These are phyloP conservation scores for Monopterus albus DNA, from an alignment of 2,113 vertebrate genomes.

Conservation along the genomic window DNA sequence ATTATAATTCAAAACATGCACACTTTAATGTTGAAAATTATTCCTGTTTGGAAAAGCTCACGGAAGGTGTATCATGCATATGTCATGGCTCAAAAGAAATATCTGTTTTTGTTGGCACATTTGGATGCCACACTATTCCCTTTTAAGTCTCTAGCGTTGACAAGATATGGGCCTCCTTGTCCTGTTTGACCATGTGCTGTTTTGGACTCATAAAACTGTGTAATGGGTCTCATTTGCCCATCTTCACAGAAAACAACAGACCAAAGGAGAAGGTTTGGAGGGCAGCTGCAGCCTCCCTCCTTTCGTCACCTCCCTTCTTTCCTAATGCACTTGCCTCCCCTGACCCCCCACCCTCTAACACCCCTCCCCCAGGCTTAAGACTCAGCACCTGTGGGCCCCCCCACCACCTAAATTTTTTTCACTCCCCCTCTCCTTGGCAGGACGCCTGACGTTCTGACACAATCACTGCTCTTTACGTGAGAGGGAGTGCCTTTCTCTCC, in stretches of 20 bases:
- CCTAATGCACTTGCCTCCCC: constrained; percentile 52
- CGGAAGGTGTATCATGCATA: constrained; percentile 32
- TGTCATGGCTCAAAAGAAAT: constrained; percentile 26
- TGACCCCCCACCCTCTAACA: constrained; percentile 23
- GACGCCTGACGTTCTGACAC: constrained; percentile 54
- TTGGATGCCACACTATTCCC: constrained; percentile 40
- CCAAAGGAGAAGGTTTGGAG: neutral
- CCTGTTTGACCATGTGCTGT: constrained; percentile 42
- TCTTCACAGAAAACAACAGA: constrained; percentile 52
- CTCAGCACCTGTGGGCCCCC: constrained; percentile 73
- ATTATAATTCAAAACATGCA: neutral
- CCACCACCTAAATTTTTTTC: constrained; percentile 52
- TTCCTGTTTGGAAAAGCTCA: constrained; percentile 12
- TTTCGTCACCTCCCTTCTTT: constrained; percentile 20
- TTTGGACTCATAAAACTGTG: constrained; percentile 48
- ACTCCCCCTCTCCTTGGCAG: constrained; percentile 60
- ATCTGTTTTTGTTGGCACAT: constrained; percentile 60
- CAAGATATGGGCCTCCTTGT: constrained; percentile 22
- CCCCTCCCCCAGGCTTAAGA: constrained; percentile 66
- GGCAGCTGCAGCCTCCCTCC: constrained; percentile 11
- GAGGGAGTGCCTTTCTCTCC: constrained; percentile 49
- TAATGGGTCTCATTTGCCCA: constrained; percentile 34
- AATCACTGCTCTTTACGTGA: constrained; percentile 65
- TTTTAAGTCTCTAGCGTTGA: constrained; percentile 19
- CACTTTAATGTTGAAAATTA: neutral